Evolutionary conservation across 2,888 invertebrate genomes (phyloP), one percentile per base, ranked within the genome.

Genomic region (Drosophila sordidula): DNA sequence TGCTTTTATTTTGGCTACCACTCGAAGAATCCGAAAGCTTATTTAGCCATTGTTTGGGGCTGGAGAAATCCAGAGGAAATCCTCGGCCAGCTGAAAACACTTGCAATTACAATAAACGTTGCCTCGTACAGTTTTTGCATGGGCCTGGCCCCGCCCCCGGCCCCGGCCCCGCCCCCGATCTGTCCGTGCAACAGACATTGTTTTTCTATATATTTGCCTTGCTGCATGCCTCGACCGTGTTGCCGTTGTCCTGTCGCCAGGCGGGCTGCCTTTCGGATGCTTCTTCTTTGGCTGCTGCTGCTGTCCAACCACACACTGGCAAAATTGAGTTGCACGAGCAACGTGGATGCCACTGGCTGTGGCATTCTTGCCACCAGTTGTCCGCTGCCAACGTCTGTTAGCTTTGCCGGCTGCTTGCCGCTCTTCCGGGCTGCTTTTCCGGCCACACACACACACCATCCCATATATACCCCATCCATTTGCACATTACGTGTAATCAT

Each of bases 401-500:
- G 86, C 62, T 79, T 75, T 75, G 78, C 70, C 62, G 55, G 67
- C 70, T 76, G 82, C 70, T 70, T 83, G 83, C 71, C 74, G 76
- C 71, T 81, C 76, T 86, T 83, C 82, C 86, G 29, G 80, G 78
- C 74, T 80, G 70, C 76, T 70, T 79, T 82, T 83, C 84, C 81
- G 77, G 61, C 18, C 18, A 2, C 18, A 2, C 18, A 18, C 18
- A 18, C 18, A 18, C 2, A 18, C 18, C 34, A 16, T 38, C 9
- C 39, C 12, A 26, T 14, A 11, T 38, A 36, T n/a, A 3, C 45
- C 8, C 47, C 70, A 44, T 57, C 54, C 67, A 67, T 81, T 75
- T 79, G 47, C 79, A 87, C 85, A 83, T 83, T 84, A 83, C 80
- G 78, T 87, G 78, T 87, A 83, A 83, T 83, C 87, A 83, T 83